phyloP scores from a whole-genome alignment of 2,113 vertebrate species.

The Malurus cyaneus region DNA sequence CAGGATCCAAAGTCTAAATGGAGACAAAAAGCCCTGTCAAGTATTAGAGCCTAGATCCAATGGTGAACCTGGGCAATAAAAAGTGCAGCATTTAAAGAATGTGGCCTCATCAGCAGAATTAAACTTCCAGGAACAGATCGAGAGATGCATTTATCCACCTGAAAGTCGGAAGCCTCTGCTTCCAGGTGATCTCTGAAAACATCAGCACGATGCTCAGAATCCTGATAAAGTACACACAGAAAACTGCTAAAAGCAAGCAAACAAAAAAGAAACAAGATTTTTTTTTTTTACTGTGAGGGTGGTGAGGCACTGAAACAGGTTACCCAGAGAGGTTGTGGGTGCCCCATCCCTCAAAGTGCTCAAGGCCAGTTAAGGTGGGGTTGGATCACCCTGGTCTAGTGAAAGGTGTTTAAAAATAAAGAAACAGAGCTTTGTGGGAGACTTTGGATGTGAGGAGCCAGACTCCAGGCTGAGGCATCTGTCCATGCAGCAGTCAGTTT shows the following conservation, averaged over 20 bases:
- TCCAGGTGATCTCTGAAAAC: not conserved
- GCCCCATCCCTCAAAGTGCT: not conserved
- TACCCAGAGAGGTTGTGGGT: not conserved
- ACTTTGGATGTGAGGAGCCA: not conserved
- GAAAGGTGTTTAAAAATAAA: not conserved
- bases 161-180: not conserved
- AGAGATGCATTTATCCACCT: not conserved
- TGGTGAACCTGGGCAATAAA: not conserved
- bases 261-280: not conserved
- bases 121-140: not conserved
- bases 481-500: fast-evolving
- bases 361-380: not conserved
- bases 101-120: not conserved
- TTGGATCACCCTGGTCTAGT: not conserved
- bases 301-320: not conserved
- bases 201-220: not conserved
- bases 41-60: not conserved
- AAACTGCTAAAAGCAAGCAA: not conserved
- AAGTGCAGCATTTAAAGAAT: not conserved
- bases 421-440: not conserved
- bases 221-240: not conserved
- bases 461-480: not conserved
- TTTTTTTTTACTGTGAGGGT: not conserved
- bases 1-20: not conserved
- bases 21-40: not conserved